Base-by-base conservation (phyloP, 2,888 invertebrate genomes). In the Eupelmus urozonus region DNA sequence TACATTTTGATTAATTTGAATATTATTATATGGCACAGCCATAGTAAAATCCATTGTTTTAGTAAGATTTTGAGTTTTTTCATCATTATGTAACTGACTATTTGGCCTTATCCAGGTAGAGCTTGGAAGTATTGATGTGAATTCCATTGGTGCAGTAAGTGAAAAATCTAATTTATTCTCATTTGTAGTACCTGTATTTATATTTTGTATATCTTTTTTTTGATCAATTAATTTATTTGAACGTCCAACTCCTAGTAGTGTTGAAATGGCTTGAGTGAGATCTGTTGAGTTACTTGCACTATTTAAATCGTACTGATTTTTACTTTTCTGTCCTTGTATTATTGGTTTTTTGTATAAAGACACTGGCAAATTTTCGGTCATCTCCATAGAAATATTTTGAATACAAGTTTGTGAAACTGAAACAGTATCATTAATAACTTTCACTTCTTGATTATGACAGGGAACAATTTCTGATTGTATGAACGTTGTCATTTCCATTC, bases 301-400 rank as follows among this genome's bases (percentile, higher is more conserved):
- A 55, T 34, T 60, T 27, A 55, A n/a, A 69, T 77, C 2, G 25
- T 7, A 23, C 76, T 34, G 2, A 72, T 42, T 34, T 78, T 51
- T 42, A 65, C 27, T 59, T 0, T 18, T 57, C 0, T 66, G 51
- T 42, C 18, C 1, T n/a, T 55, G 23, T 5, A 18, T 23, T 16
- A n/a, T 40, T 13, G 66, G 51, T 45, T n/a, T n/a, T n/a, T 25
- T 67, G 34, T 1, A 40, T 1, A 55, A 29, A 53, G 0, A 42
- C 34, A 11, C 23, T 62, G 70, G 77, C 20, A 82, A 1, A 57
- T 69, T 60, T 51, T 80, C 60, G 2, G 81, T 83, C 9, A 82
- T 72, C 62, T 82, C 81, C 66, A 81, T 81, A 27, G 82, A 67
- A n/a, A 62, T 16, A 79, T 82, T 65, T 65, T 76, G 73, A 40